Base-by-base conservation (phyloP, 2,113 vertebrate genomes). In the Ctenomys sociabilis region DNA sequence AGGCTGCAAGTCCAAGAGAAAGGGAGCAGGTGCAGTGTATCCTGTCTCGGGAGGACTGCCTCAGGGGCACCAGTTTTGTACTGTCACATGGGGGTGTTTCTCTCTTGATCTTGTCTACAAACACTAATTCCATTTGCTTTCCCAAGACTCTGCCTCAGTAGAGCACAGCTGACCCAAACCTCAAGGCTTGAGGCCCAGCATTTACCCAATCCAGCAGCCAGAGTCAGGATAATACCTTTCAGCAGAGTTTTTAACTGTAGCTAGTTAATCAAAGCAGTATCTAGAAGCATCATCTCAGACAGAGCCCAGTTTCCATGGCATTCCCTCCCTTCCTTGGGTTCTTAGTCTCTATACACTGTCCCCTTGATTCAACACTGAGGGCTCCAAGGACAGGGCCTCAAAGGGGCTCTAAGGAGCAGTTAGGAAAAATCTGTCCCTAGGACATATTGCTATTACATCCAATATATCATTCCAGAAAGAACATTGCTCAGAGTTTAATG, bases 271-370 rank as follows among this genome's bases (percentile, higher is more conserved):
- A 66, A 89, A 45, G 5, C 12, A 81, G 26, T 0, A 63, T 72
- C 21, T 64, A 72, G 9, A 93, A 11, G 8, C 3, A 10, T 70
- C 61, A 28, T 57, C 66, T 22, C 61, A 28, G 54, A 30, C 9
- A 83, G 1, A 5, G 5, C 12, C 17, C 52, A 3, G n/a, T 68
- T 4, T 11, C 40, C 63, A 3, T 0, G 5, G 32, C 35, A 9
- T 17, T 11, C 4, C 45, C 66, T 32, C 32, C 32, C 12, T 64
- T 81, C 5, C 0, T 52, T 52, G 12, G 45, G 52, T 22, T 21
- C 9, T 5, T 54, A 12, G 66, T 85, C 5, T 49, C 64, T 30
- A 17, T 2, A 43, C 8, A 16, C 7, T 28, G 5, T 40, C 40
- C 1, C 1, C 45, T 32, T 22, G 1, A 13, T 19, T 90, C 81